phyloP scores from a whole-genome alignment of 2,113 vertebrate genomes.

The Probosciger aterrimus region DNA sequence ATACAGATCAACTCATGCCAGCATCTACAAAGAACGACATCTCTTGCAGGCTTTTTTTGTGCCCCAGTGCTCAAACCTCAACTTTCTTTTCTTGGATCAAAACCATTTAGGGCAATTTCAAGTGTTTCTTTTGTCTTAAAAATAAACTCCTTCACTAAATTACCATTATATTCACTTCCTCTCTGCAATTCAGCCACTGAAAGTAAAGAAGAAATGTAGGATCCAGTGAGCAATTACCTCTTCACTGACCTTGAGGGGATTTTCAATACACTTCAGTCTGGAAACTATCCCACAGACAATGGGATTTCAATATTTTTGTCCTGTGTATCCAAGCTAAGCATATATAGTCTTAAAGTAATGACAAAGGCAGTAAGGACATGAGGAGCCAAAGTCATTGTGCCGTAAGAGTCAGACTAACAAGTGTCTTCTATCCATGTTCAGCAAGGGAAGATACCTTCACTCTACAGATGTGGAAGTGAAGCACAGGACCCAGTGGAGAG shows the following conservation, averaged over 20 bases:
- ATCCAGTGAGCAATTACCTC: neutral
- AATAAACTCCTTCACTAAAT: neutral
- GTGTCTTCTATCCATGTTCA: neutral
- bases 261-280: neutral
- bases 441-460: neutral
- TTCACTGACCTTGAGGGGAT: rapidly evolving
- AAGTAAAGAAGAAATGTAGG: neutral
- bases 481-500: neutral
- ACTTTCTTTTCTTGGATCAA: neutral
- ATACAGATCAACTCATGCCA: neutral
- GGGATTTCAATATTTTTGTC: neutral
- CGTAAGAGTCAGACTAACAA: neutral
- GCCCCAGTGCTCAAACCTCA: neutral
- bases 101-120: neutral
- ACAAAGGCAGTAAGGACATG: neutral
- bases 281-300: neutral
- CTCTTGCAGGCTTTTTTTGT: neutral
- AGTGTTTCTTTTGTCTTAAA: neutral
- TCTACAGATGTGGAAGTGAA: neutral
- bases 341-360: neutral
- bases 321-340: rapidly evolving
- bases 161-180: neutral
- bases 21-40: neutral
- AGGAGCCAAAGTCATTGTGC: neutral
- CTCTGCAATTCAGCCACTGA: neutral